phyloP scores from a whole-genome alignment of 2,113 vertebrate species.

The Paedocypris sp. region DNA sequence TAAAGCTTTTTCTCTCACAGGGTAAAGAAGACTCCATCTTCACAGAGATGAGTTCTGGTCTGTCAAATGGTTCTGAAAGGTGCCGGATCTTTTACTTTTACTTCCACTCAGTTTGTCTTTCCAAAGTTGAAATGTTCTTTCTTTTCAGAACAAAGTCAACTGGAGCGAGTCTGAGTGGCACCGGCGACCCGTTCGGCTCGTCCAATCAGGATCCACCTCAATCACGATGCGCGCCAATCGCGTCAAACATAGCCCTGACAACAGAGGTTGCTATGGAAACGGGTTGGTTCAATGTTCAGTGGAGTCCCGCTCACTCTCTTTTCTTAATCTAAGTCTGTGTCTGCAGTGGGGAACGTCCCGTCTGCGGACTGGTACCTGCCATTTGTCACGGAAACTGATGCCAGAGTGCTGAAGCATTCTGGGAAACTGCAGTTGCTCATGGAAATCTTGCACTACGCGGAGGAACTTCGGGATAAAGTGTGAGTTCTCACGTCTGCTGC shows the following conservation, averaged over 20 bases:
- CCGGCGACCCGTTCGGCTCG: not conserved
- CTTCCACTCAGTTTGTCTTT: too few species aligned
- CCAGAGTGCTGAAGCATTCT: constrained; percentile 78
- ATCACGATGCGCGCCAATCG: too few species aligned
- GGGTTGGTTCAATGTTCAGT: not conserved
- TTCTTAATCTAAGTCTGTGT: not conserved
- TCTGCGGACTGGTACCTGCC: constrained; percentile 76
- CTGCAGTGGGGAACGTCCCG: constrained; percentile 30
- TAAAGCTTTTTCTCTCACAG: constrained; percentile 14
- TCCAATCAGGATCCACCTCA: not conserved
- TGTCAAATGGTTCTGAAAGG: not conserved
- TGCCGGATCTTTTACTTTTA: too few species aligned
- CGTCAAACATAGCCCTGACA: not conserved
- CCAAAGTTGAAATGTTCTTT: too few species aligned
- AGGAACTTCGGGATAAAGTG: constrained; percentile 90
- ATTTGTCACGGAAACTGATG: constrained; percentile 74
- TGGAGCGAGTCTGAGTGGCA: not conserved
- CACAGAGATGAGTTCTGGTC: not conserved
- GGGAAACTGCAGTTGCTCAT: constrained; percentile 89
- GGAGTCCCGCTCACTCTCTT: not conserved
- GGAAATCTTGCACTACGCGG: constrained; percentile 84
- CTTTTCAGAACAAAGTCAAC: too few species aligned
- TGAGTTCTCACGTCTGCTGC: too few species aligned
- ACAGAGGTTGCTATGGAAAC: not conserved
- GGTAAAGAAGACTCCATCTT: not conserved